A percentile compares a stretch with the other conserved stretches of the same genome.
These are phyloP conservation scores for Siniperca undulata DNA, from an alignment of 2,797 vertebrate species.

Conservation along the genomic window DNA sequence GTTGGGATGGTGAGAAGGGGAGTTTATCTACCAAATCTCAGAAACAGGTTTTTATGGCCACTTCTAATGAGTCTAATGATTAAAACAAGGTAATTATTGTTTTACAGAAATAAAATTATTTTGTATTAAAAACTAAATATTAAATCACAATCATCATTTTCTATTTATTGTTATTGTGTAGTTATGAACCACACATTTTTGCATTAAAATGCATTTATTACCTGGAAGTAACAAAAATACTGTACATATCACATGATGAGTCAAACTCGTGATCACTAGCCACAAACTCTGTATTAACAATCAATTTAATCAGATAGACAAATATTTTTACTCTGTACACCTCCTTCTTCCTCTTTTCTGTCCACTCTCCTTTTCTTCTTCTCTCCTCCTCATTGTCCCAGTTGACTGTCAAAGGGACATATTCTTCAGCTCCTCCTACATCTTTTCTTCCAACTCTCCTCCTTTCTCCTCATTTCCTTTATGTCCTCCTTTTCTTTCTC, in stretches of 20 bases:
- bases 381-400: not conserved
- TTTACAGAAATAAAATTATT: not conserved
- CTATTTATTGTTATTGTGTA: too few species aligned
- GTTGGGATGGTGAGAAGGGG: not conserved
- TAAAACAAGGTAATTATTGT: not conserved
- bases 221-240: not conserved
- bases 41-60: not conserved
- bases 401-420: conserved; percentile 14
- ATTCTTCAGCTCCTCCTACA: conserved; percentile 10
- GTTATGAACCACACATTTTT: not conserved
- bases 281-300: conserved; percentile 1
- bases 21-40: not conserved
- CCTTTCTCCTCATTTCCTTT: conserved; percentile 3
- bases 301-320: not conserved
- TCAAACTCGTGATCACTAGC: not conserved
- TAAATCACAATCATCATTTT: not conserved
- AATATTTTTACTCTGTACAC: not conserved
- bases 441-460: not conserved
- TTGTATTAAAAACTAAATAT: not conserved
- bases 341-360: not conserved
- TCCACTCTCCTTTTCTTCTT: not conserved
- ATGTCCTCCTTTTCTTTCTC: not conserved
- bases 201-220: not conserved
- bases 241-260: not conserved
- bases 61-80: not conserved